Evolutionary conservation across 2,797 vertebrate genomes (phyloP).

Genomic region (Monodelphis domestica): DNA sequence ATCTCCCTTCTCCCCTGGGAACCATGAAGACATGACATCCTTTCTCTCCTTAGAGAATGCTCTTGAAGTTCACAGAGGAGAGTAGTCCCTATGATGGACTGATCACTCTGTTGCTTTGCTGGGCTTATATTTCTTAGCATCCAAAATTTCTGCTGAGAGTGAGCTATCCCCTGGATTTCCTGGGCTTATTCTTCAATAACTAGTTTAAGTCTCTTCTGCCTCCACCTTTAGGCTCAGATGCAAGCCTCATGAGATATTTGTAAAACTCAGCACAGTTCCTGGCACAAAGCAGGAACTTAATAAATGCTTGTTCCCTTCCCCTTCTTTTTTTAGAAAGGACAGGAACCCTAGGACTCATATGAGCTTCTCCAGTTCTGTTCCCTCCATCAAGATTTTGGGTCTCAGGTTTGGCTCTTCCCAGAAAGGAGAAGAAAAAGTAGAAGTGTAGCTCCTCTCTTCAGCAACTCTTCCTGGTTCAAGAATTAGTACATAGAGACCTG

Average conservation of each 20-base stretch:
- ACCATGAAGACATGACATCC: not conserved
- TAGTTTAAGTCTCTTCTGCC: not conserved
- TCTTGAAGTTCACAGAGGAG: not conserved
- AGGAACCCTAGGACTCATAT: not conserved
- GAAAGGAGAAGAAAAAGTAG: not conserved
- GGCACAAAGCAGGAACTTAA: not conserved
- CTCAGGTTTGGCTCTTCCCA: not conserved
- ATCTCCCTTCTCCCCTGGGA: not conserved
- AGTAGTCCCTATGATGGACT: not conserved
- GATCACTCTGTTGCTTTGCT: not conserved
- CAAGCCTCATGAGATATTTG: not conserved
- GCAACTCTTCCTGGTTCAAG: not conserved
- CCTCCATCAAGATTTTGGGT: not conserved
- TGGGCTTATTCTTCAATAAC: not conserved
- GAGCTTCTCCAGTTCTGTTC: not conserved
- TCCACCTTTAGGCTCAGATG: not conserved
- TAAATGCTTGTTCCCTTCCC: not conserved
- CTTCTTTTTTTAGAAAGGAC: not conserved
- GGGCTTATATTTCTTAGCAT: not conserved
- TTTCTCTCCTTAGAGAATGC: not conserved
- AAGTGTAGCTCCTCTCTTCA: not conserved
- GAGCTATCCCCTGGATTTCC: not conserved
- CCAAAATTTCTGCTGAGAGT: not conserved
- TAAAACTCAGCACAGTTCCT: not conserved
- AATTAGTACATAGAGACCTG: not conserved